phyloP scores from a whole-genome alignment of 2,888 invertebrate species.

The Callyntrura guangdongensis region DNA sequence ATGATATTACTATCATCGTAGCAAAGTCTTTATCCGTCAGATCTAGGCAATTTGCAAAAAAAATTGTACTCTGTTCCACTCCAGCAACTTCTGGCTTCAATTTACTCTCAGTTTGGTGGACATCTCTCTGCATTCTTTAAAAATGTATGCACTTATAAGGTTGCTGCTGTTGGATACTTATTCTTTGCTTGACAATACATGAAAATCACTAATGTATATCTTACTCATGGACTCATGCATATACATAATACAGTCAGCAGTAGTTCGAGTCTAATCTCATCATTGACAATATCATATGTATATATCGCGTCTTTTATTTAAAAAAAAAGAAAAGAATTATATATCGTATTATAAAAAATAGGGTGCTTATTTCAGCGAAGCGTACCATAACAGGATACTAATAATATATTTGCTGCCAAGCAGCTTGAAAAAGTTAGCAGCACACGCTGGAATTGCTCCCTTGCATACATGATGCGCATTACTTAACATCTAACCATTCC shows the following conservation, averaged over 20 bases:
- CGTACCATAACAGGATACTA: not conserved
- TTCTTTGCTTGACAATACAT: not conserved
- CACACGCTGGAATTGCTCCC: slow-evolving; percentile 8
- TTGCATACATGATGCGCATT: slow-evolving; percentile 58
- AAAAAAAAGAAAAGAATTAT: slow-evolving; percentile 14
- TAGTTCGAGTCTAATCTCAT: slow-evolving; percentile 15
- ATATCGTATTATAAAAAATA: slow-evolving; percentile 2
- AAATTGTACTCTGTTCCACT: not conserved
- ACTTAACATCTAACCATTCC: slow-evolving; percentile 48
- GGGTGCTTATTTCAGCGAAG: slow-evolving; percentile 1
- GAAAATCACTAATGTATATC: too few relatives aligned
- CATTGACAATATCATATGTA: not conserved
- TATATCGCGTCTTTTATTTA: not conserved
- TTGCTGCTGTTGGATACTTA: too few relatives aligned
- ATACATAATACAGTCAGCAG: not conserved
- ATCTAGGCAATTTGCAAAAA: slow-evolving; percentile 32
- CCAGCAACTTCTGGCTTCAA: not conserved
- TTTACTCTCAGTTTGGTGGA: not conserved
- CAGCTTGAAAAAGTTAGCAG: slow-evolving; percentile 11
- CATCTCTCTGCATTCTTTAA: not conserved
- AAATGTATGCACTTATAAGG: not conserved
- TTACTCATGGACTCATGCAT: not conserved
- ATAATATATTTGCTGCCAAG: not conserved
- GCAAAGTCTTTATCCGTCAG: slow-evolving; percentile 47
- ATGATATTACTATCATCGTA: not conserved